Conservation (phyloP, 2,113 vertebrate genomes). For the Hippoglossus stenolepis region DNA sequence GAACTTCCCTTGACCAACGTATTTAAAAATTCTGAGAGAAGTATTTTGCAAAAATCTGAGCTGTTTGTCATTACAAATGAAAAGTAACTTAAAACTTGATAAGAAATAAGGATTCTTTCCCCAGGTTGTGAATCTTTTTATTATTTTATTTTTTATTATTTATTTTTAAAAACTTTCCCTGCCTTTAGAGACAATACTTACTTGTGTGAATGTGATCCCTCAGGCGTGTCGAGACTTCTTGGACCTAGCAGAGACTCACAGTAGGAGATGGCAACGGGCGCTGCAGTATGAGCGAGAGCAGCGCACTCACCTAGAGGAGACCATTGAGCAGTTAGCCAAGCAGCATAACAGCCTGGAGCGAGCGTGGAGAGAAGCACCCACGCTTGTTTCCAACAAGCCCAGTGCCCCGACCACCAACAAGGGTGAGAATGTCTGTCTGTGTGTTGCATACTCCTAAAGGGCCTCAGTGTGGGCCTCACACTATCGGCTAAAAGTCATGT, state of each 20-base stretch:
- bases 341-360: constrained; percentile 98
- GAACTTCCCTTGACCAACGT: not conserved
- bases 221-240: constrained; percentile 98
- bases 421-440: constrained; percentile 81
- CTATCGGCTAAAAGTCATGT: constrained; percentile 26
- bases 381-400: constrained; percentile 78
- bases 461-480: not conserved
- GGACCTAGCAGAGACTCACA: constrained; percentile 94
- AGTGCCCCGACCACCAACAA: constrained; percentile 77
- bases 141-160: too few species aligned
- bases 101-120: not conserved
- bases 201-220: constrained; percentile 10
- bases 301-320: constrained; percentile 93
- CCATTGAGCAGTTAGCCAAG: constrained; percentile 97
- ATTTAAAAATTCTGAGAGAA: not conserved
- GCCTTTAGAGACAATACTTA: not conserved
- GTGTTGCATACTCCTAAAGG: not conserved
- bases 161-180: not conserved
- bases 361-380: constrained; percentile 90
- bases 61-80: not conserved
- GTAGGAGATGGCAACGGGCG: constrained; percentile 94
- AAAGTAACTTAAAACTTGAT: not conserved
- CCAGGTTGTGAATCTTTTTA: not conserved
- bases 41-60: not conserved
- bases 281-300: constrained; percentile 98